These are phyloP conservation scores for Pristionchus mayeri DNA, from an alignment of 2,888 invertebrate species.

Conservation along the genomic window DNA sequence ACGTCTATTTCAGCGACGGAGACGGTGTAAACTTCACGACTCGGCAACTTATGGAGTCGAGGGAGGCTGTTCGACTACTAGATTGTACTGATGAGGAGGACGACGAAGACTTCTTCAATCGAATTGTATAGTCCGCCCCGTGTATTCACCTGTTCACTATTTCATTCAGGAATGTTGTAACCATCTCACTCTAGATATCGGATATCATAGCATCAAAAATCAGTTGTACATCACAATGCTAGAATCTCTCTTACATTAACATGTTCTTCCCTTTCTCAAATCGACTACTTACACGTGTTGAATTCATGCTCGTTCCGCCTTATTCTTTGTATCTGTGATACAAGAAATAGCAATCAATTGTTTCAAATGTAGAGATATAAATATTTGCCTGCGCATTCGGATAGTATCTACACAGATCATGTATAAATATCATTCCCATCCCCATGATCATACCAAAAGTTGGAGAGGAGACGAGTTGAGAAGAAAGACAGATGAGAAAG, in stretches of 20 bases:
- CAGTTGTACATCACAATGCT: not conserved
- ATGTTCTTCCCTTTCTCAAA: constrained; percentile 15
- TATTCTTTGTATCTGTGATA: constrained; percentile 10
- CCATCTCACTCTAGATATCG: not conserved
- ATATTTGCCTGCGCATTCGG: too few relatives aligned
- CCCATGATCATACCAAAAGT: too few relatives aligned
- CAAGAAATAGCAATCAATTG: not conserved
- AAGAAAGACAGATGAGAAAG: too few relatives aligned
- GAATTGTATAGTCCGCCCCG: not conserved
- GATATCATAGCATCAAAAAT: not conserved
- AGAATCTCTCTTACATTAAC: constrained; percentile 13
- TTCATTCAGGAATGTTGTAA: not conserved
- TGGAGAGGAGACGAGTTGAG: too few relatives aligned
- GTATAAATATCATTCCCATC: too few relatives aligned
- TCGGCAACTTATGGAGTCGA: not conserved
- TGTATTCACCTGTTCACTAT: constrained; percentile 1
- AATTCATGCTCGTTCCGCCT: constrained; percentile 24
- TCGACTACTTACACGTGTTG: constrained; percentile 35
- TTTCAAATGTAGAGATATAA: too few relatives aligned
- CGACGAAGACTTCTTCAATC: constrained; percentile 43
- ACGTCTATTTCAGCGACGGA: constrained; percentile 60
- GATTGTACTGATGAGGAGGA: constrained; percentile 28
- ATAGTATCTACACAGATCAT: too few relatives aligned
- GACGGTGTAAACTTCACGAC: constrained; percentile 59
- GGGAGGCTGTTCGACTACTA: constrained; percentile 48